Conservation (phyloP, 2,797 vertebrate genomes). For the Acrocephalus scirpaceus region DNA sequence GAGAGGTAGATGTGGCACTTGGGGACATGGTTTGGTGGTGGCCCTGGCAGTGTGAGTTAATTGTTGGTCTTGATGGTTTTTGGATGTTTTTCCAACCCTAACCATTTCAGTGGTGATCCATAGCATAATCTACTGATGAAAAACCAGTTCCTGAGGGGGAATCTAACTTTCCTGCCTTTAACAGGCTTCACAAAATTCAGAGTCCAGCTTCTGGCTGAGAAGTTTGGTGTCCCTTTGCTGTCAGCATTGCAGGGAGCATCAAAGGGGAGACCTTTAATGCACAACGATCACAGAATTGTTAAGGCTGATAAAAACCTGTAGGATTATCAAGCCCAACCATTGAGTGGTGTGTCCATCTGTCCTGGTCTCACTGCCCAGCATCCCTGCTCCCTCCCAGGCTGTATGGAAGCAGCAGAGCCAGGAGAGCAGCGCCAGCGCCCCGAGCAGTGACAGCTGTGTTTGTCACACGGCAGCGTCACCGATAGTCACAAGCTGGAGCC, state of each 20-base stretch:
- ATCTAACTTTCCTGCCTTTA: not conserved
- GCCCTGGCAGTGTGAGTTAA: not conserved
- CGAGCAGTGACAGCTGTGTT: not conserved
- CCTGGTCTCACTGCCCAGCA: not conserved
- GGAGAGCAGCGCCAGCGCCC: accelerated
- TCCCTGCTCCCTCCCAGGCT: not conserved
- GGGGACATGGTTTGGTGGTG: not conserved
- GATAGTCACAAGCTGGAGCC: accelerated
- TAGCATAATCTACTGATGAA: not conserved
- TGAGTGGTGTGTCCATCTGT: not conserved
- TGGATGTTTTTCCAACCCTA: not conserved
- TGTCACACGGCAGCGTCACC: accelerated
- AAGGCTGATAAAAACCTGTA: not conserved
- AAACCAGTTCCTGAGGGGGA: not conserved
- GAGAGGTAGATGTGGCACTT: not conserved
- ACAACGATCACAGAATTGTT: no score
- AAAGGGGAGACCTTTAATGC: not conserved
- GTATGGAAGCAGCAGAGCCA: accelerated
- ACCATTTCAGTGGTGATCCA: not conserved
- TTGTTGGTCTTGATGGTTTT: not conserved
- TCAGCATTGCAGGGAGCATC: accelerated
- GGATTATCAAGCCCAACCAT: not conserved
- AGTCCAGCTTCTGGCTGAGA: not conserved
- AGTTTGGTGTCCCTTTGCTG: not conserved
- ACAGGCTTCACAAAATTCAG: not conserved